These are phyloP conservation scores for Picathartes gymnocephalus DNA, from an alignment of 2,113 vertebrate species.

Conservation along the genomic window DNA sequence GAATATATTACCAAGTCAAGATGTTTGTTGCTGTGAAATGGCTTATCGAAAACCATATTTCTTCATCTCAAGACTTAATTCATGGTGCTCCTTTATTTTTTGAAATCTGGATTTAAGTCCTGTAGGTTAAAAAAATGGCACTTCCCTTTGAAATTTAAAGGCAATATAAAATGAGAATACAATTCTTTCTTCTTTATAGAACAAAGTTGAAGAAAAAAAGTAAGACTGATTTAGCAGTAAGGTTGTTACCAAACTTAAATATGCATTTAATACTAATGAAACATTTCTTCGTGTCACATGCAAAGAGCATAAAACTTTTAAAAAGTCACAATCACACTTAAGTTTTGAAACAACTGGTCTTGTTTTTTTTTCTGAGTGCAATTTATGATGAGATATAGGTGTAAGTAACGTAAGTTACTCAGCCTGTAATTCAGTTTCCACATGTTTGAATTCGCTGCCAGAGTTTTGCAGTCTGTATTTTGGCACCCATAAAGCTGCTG, in stretches of 20 bases:
- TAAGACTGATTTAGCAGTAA: not conserved
- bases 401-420: not conserved
- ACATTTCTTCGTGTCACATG: not conserved
- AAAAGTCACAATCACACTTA: not conserved
- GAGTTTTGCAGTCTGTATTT: not conserved
- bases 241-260: not conserved
- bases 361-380: not conserved
- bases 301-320: not conserved
- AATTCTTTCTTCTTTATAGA: not conserved
- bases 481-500: not conserved
- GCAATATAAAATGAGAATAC: not conserved
- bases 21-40: not conserved
- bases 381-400: not conserved
- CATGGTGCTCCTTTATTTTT: not conserved
- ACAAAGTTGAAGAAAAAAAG: not conserved
- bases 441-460: rapidly evolving
- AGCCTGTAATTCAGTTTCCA: not conserved
- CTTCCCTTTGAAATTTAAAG: not conserved
- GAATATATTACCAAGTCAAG: not conserved
- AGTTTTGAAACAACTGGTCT: not conserved
- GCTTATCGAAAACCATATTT: not conserved
- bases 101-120: not conserved
- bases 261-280: not conserved
- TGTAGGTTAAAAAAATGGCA: not conserved
- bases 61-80: not conserved